Evolutionary conservation across 2,888 invertebrate genomes (phyloP), one percentile per base, ranked within the genome.

Genomic region (Meloe dianella): DNA sequence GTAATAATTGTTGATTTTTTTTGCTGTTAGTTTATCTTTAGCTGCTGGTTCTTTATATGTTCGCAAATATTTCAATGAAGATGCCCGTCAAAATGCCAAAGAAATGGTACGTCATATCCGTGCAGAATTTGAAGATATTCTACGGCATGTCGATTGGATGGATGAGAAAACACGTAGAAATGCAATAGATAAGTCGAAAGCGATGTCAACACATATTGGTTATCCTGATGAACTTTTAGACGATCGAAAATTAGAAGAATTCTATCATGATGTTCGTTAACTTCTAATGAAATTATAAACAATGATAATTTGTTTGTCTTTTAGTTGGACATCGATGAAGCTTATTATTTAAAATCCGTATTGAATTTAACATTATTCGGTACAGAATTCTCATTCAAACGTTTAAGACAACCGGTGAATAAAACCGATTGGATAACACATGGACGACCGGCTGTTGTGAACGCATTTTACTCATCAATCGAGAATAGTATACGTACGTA

Each of bases 171-270:
- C 97, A 0, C 90, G 91, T 59, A 83, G 85, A 71, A 89, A 90
- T 64, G 95, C 95, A 0, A 82, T 94, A 68, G 89, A 91, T 67
- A 96, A 96, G 81, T 91, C 94, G 0, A 89, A 89, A 65, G 87
- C 91, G 0, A 96, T 97, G 92, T 87, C 91, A 1, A 90, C 94
- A 0, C 94, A 96, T 82, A 96, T 97, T 78, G 97, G 95, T 0
- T 97, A 97, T 83, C 97, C 97, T 0, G 92, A 92, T 76, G 96
- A 96, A 82, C 89, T 97, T 79, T 85, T 96, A 60, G 91, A 96
- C 76, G 88, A 95, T 75, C 85, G 87, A 2, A 95, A 94, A 80
- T 85, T 97, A 4, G 91, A 91, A 57, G 87, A 92, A 65, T 93
- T 95, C 80, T 96, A 95, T 80, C 81, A 87, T 7, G 89, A 90